These are phyloP conservation scores for Nanorana parkeri DNA, from an alignment of 2,113 vertebrate genomes.

Conservation along the genomic window DNA sequence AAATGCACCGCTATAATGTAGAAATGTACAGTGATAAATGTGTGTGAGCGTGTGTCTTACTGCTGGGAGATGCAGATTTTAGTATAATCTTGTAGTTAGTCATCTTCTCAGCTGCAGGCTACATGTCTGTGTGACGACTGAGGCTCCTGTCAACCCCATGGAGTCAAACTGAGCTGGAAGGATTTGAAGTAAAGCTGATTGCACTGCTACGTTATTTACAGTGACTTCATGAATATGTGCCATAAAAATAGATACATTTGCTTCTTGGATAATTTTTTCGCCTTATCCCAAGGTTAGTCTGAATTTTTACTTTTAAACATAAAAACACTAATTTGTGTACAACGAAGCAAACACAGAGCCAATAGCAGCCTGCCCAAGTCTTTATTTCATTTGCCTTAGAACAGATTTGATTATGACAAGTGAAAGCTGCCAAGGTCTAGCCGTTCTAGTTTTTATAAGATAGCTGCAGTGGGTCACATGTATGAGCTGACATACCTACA, in stretches of 20 bases:
- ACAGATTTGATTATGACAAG: too few species aligned
- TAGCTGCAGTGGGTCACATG: too few species aligned
- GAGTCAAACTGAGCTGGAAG: conserved; percentile 14
- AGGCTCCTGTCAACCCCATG: conserved; percentile 17
- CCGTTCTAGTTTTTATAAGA: too few species aligned
- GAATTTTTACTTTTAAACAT: background rate
- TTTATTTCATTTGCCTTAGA: too few species aligned
- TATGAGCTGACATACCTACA: too few species aligned
- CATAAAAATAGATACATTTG: conserved; percentile 8
- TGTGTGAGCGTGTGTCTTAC: background rate
- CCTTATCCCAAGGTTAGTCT: background rate
- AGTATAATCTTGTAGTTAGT: conserved; percentile 5
- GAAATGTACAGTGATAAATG: background rate
- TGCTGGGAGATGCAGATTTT: conserved; percentile 20
- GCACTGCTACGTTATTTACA: background rate
- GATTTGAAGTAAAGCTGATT: conserved; percentile 25
- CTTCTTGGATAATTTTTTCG: background rate
- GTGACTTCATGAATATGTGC: conserved; percentile 8
- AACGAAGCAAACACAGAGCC: too few species aligned
- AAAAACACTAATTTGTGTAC: too few species aligned
- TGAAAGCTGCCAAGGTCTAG: too few species aligned
- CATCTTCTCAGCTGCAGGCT: conserved; percentile 42
- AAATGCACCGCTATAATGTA: background rate
- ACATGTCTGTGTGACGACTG: conserved; percentile 27
- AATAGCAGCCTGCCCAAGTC: too few species aligned